phyloP scores from a whole-genome alignment of 2,113 vertebrate genomes.

The Elephas maximus region DNA sequence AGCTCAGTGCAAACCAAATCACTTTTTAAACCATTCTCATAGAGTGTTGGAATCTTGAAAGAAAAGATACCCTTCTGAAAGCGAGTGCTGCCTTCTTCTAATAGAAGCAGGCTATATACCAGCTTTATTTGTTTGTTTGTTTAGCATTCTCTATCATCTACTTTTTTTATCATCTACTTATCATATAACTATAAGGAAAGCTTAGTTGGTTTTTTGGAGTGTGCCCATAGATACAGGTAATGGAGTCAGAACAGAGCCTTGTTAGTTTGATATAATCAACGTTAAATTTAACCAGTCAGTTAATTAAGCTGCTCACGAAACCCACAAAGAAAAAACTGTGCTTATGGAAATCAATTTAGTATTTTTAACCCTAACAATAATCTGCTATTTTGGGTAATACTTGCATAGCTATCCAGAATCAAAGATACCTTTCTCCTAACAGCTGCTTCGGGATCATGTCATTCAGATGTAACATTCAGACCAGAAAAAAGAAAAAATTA shows the following conservation, averaged over 20 bases:
- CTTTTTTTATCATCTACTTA: not conserved
- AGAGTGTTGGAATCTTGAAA: not conserved
- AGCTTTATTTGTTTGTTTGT: not conserved
- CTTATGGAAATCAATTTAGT: not conserved
- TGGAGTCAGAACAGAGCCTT: not conserved
- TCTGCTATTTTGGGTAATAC: not conserved
- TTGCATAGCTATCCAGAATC: not conserved
- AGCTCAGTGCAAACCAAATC: not conserved
- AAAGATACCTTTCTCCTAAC: not conserved
- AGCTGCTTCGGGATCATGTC: not conserved
- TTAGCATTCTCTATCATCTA: not conserved
- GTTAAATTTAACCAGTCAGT: constrained; percentile 31
- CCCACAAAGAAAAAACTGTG: not conserved
- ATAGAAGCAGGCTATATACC: not conserved
- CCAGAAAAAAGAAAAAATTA: constrained; percentile 25
- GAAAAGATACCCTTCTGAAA: not conserved
- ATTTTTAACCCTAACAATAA: constrained; percentile 30
- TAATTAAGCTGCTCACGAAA: constrained; percentile 28
- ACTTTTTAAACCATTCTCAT: not conserved
- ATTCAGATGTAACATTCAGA: constrained; percentile 21
- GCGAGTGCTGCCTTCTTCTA: not conserved
- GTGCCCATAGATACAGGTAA: not conserved
- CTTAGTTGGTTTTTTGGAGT: not conserved
- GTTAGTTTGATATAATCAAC: not conserved
- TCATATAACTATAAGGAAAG: not conserved